phyloP scores from a whole-genome alignment of 2,113 vertebrate species.

The Phalacrocorax pelagicus region DNA sequence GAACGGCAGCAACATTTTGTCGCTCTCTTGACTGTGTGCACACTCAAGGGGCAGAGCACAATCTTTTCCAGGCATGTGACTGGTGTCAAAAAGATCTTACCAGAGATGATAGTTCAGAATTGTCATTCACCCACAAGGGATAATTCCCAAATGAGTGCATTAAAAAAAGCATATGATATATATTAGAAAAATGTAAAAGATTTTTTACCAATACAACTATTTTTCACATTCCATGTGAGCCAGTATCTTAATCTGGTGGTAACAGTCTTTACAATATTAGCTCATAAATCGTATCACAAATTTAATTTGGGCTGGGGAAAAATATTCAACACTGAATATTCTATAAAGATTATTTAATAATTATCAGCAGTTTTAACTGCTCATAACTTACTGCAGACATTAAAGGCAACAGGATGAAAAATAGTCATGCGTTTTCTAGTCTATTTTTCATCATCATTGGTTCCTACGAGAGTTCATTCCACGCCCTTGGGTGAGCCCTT shows the following conservation, averaged over 20 bases:
- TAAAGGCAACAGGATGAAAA: not conserved
- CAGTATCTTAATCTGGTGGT: not conserved
- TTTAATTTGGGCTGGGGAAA: not conserved
- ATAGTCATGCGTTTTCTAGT: not conserved
- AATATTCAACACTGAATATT: not conserved
- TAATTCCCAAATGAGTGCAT: not conserved
- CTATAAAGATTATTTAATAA: not conserved
- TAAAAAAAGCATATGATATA: not conserved
- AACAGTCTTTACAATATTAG: not conserved
- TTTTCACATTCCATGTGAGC: not conserved
- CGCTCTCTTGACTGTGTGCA: not conserved
- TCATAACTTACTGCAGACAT: not conserved
- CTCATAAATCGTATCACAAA: not conserved
- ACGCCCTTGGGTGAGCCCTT: not conserved
- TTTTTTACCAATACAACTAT: not conserved
- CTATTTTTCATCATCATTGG: not conserved
- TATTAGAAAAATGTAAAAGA: not conserved
- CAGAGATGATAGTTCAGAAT: not conserved
- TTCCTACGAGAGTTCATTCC: not conserved
- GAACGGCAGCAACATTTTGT: not conserved
- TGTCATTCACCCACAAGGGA: not conserved
- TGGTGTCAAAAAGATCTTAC: not conserved
- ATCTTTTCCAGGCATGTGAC: not conserved
- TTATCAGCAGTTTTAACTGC: not conserved
- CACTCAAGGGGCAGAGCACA: not conserved